Evolutionary conservation across 2,888 invertebrate genomes (phyloP).

Genomic region (Rapana venosa): DNA sequence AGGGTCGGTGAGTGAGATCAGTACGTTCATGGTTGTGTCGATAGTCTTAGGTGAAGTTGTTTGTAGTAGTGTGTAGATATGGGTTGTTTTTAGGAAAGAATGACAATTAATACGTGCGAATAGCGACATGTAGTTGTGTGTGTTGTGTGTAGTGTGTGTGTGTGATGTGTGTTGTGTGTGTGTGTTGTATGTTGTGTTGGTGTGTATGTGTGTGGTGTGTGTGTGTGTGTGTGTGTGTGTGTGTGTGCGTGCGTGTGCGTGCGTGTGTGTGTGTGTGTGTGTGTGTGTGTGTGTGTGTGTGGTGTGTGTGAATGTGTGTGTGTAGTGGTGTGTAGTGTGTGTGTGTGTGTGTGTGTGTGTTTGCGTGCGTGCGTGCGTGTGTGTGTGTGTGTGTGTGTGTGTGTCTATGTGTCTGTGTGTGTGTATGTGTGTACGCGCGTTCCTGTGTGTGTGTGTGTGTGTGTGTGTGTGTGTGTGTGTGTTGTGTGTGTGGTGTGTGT

Average conservation of each 20-base stretch:
- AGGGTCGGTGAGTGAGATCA: too few species aligned
- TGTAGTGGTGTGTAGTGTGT: neutral
- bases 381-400: neutral
- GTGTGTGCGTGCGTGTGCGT: neutral
- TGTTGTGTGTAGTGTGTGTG: neutral
- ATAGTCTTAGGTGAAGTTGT: neutral
- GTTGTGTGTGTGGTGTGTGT: neutral
- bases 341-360: neutral
- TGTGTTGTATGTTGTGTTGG: too few species aligned
- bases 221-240: slow-evolving; percentile 2
- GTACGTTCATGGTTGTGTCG: too few species aligned
- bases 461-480: neutral
- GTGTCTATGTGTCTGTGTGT: neutral
- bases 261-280: neutral
- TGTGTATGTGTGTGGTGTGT: slow-evolving; percentile 33
- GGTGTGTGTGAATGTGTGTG: neutral
- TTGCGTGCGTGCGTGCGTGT: neutral
- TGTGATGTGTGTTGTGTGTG: neutral
- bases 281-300: neutral
- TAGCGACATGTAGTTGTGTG: neutral
- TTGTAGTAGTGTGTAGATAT: too few species aligned
- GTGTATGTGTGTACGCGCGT: neutral
- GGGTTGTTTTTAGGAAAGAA: too few species aligned
- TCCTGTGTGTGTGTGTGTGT: neutral
- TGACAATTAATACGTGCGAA: too few species aligned